Conservation (phyloP, 2,797 vertebrate species). For the Platalea minor region DNA sequence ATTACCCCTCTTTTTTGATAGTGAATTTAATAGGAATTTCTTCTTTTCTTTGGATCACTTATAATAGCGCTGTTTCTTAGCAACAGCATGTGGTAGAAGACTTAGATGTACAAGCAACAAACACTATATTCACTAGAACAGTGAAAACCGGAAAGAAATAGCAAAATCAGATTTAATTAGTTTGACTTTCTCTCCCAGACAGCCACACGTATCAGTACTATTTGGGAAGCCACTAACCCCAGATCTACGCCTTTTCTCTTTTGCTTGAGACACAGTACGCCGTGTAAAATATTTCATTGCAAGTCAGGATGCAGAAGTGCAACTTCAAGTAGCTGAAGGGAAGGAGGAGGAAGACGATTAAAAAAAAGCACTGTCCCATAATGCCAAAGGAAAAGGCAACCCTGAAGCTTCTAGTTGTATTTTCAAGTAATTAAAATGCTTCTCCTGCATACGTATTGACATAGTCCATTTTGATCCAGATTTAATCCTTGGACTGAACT, state of each 20-base stretch:
- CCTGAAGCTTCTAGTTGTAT: neutral
- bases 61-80: constrained; percentile 39
- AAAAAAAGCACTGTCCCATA: neutral
- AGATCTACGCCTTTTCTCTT: neutral
- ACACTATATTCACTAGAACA: neutral
- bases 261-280: neutral
- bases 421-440: neutral
- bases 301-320: neutral
- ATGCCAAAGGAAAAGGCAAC: neutral
- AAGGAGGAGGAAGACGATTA: neutral
- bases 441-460: neutral
- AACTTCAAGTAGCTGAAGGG: neutral
- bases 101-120: neutral
- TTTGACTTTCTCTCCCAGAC: neutral
- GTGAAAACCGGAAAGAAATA: neutral
- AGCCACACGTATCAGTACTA: neutral
- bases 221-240: neutral
- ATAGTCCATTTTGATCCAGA: neutral
- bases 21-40: neutral
- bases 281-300: neutral
- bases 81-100: constrained; percentile 29
- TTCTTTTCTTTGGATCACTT: neutral
- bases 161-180: neutral
- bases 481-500: neutral
- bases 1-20: neutral